Conservation (phyloP, 2,888 invertebrate species). For the Chironomus riparius region DNA sequence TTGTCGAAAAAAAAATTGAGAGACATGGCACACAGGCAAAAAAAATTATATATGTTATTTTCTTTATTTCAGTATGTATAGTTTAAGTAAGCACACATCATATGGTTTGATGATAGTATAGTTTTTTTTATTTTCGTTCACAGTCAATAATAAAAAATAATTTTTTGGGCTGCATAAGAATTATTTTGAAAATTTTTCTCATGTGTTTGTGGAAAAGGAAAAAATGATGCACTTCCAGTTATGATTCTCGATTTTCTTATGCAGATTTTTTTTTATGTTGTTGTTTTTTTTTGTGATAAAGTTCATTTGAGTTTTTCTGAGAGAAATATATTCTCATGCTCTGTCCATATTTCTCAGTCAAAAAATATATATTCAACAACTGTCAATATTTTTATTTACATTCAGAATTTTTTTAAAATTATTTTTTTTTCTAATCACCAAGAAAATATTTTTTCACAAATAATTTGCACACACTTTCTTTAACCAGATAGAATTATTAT, state of each 20-base stretch:
- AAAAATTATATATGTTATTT: background rate
- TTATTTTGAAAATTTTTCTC: background rate
- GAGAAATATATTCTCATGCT: too few relatives aligned
- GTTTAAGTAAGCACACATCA: constrained; percentile 19
- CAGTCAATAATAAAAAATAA: background rate
- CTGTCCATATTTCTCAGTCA: too few relatives aligned
- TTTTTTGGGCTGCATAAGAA: background rate
- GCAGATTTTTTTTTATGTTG: too few relatives aligned
- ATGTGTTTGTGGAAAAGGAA: background rate
- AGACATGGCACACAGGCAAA: background rate
- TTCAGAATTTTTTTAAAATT: background rate
- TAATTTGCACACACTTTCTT: background rate
- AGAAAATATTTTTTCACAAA: background rate
- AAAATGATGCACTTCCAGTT: background rate
- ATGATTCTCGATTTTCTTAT: background rate
- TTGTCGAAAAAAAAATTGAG: background rate
- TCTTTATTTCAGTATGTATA: constrained; percentile 10
- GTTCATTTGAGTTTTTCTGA: too few relatives aligned
- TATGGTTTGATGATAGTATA: constrained; percentile 21
- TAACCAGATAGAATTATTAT: background rate
- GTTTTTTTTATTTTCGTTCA: background rate
- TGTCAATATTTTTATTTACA: background rate
- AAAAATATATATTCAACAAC: too few relatives aligned
- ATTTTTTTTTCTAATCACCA: background rate
- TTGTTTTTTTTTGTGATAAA: too few relatives aligned